Evolutionary conservation across 2,797 vertebrate genomes (phyloP).

Genomic region (Falco berigora): DNA sequence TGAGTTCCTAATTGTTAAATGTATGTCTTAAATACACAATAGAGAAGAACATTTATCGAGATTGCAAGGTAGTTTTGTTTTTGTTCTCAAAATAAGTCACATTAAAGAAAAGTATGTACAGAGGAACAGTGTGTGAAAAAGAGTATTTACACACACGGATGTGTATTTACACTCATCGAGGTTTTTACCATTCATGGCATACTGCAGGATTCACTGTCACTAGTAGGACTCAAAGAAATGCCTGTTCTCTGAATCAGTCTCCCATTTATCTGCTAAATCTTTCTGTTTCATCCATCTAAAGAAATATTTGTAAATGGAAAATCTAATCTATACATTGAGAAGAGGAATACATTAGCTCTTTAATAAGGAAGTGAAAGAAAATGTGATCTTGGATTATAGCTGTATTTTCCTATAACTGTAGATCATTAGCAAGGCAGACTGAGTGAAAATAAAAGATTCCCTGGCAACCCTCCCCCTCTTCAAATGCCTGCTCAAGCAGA

Average conservation of each 20-base stretch:
- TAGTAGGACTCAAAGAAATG: conserved; percentile 16
- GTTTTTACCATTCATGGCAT: conserved; percentile 46
- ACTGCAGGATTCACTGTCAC: conserved; percentile 18
- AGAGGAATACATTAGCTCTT: conserved; percentile 18
- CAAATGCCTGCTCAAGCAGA: conserved; percentile 34
- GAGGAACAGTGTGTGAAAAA: not conserved
- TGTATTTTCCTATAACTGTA: conserved; percentile 41
- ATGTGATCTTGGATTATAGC: conserved; percentile 26
- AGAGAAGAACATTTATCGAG: not conserved
- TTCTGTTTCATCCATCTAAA: conserved; percentile 40
- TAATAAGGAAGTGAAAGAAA: conserved; percentile 38
- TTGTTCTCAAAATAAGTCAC: not conserved
- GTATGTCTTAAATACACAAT: not conserved
- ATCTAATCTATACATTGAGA: conserved; percentile 18
- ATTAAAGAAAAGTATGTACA: not conserved
- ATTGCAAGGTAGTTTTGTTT: not conserved
- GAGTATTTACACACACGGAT: not conserved
- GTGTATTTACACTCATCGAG: conserved; percentile 29
- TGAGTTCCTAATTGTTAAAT: not conserved
- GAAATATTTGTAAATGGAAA: conserved; percentile 28
- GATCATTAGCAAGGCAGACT: conserved; percentile 45
- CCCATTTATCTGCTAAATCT: conserved; percentile 27
- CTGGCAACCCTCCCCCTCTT: conserved; percentile 31
- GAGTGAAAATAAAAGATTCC: conserved; percentile 41
- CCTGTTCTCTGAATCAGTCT: conserved; percentile 45